A percentile compares a stretch with the other conserved stretches of the same genome.
phyloP scores from a whole-genome alignment of 1,140 invertebrate species.

The Philaenus spumarius region DNA sequence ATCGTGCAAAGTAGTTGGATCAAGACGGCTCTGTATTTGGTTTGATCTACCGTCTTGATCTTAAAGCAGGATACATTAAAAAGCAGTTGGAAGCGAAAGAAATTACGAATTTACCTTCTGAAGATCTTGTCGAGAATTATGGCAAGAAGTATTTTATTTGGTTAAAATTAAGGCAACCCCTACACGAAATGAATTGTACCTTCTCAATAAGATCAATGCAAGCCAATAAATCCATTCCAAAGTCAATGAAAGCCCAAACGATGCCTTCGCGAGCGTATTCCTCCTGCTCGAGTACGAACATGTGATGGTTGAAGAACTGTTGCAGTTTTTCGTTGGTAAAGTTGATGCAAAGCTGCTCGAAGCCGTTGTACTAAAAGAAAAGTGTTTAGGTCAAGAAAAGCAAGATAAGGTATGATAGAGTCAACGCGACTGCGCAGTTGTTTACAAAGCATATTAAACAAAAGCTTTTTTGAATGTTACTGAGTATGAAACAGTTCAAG shows the following conservation, averaged over 20 bases:
- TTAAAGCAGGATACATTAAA: too few species aligned
- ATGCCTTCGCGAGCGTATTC: conserved; percentile 95
- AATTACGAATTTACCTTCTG: too few species aligned
- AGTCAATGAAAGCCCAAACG: conserved; percentile 95
- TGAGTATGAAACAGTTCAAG: background rate
- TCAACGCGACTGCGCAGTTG: too few species aligned
- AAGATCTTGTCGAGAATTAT: background rate
- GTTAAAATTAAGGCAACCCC: background rate
- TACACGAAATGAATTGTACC: conserved; percentile 46
- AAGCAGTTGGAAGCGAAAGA: too few species aligned
- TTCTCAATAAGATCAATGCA: conserved; percentile 98
- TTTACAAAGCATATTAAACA: too few species aligned
- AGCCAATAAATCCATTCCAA: conserved; percentile 94
- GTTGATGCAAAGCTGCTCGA: conserved; percentile 98
- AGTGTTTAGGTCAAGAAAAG: too few species aligned
- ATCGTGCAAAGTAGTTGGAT: too few species aligned
- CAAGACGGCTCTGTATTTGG: too few species aligned
- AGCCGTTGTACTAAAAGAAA: conserved; percentile 81
- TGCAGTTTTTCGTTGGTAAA: conserved; percentile 97
- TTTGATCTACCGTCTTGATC: too few species aligned
- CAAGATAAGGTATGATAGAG: too few species aligned
- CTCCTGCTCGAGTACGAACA: conserved; percentile 97
- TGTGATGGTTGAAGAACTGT: conserved; percentile 98
- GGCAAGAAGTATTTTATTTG: background rate
- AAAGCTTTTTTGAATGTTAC: background rate